Base-by-base conservation (phyloP, 2,888 invertebrate genomes). In the Maniola hyperantus region DNA sequence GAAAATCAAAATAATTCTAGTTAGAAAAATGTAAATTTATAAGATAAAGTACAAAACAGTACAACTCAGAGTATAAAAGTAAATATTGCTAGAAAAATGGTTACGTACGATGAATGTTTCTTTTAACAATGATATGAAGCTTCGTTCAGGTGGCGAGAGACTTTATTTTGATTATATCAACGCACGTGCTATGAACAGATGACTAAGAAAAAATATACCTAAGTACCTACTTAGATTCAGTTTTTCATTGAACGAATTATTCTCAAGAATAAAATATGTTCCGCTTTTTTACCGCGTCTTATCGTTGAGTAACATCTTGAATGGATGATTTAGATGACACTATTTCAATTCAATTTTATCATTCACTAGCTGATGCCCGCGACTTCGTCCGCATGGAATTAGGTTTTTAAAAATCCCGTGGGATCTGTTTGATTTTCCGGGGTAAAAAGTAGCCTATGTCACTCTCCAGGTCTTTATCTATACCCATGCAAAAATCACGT, bases 91-190 rank as follows among this genome's bases (percentile, higher is more conserved):
- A 67, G 62, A 67, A 72, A 72, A 71, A 69, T 65, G 50, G 51
- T 71, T 63, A 44, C 61, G 57, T 69, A 65, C 80, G 83, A 85
- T 88, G 88, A 89, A 59, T 73, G 81, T 82, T 66, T 73, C 72
- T 69, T 67, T 70, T 83, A 87, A 89, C 88, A 89, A 89, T 88
- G 82, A 83, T 82, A 77, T 76, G 77, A 79, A 82, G 81, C 78
- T 79, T 76, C 77, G 75, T 78, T 82, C 86, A 88, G 87, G 87
- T 88, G 88, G 74, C 71, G 73, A 76, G 76, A 74, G 77, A 79
- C 79, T 78, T 76, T 81, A 81, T 81, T 82, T 80, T 81, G 77
- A 81, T 81, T 78, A 70, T 71, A 76, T 67, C 72, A 63, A 76
- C 80, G 79, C 82, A 83, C 81, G 79, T 82, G 74, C 72, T 65